Percentiles rank a stretch among this genome's conserved stretches.
Conservation (phyloP, 2,113 vertebrate species). For the Astur gentilis region DNA sequence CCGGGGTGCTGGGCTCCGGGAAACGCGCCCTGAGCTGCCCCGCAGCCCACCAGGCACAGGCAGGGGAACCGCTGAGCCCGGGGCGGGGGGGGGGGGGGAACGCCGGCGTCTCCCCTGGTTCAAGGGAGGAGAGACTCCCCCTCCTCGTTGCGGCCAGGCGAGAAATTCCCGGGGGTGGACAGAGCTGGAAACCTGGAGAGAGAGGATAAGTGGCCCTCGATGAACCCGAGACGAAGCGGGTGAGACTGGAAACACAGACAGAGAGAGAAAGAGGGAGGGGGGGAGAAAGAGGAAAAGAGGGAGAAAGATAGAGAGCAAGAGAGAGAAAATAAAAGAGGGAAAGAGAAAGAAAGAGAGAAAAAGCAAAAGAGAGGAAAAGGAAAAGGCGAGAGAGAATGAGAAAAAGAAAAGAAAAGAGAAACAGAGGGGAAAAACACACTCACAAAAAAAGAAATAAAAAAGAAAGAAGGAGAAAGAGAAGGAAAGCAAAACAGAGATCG, state of each 20-base stretch:
- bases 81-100: rapidly evolving
- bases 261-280: not conserved
- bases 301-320: not conserved
- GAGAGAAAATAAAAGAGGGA: not conserved
- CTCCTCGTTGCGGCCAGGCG: not conserved
- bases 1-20: not conserved
- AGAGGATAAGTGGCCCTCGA: not conserved
- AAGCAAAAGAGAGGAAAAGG: not conserved
- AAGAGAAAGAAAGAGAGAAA: not conserved
- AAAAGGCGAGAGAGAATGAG: not conserved
- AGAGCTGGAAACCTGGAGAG: not conserved
- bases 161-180: not conserved
- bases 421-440: too few species aligned
- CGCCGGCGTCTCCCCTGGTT: not conserved
- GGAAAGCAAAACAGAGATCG: not conserved
- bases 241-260: not conserved
- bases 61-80: not conserved
- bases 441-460: too few species aligned
- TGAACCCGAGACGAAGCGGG: rapidly evolving
- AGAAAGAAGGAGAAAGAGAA: rapidly evolving
- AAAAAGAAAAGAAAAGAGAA: rapidly evolving
- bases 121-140: not conserved
- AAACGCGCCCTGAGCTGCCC: not conserved
- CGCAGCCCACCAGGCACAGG: not conserved
- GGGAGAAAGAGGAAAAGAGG: not conserved